A percentile compares a stretch with the other conserved stretches of the same genome.
Evolutionary conservation across 2,888 invertebrate genomes (phyloP).

Genomic region (Lasioglossum zephyrum): DNA sequence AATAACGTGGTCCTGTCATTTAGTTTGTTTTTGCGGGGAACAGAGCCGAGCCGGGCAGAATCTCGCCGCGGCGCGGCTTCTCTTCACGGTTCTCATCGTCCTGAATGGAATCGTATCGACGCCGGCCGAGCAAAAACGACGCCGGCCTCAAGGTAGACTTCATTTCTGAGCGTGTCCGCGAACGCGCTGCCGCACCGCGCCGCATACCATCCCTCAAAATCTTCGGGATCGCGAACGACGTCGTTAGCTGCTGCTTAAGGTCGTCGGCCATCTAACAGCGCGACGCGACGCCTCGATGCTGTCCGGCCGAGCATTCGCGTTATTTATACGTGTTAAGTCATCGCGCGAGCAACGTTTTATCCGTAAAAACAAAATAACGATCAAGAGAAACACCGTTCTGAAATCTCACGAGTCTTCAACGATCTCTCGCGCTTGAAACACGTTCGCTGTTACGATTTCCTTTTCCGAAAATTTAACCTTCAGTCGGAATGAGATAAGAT

Average conservation of each 20-base stretch:
- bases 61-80: slow-evolving; percentile 51
- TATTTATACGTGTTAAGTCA: neutral
- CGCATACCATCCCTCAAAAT: slow-evolving; percentile 57
- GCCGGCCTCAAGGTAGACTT: slow-evolving; percentile 67
- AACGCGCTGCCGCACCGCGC: neutral
- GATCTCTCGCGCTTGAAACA: too few relatives aligned
- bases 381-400: neutral
- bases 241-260: neutral
- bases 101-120: slow-evolving; percentile 70
- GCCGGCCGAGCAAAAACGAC: slow-evolving; percentile 59
- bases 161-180: slow-evolving; percentile 57
- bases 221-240: slow-evolving; percentile 17
- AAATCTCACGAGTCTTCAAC: neutral
- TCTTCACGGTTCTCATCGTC: slow-evolving; percentile 64
- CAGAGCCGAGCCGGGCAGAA: slow-evolving; percentile 46
- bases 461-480: neutral
- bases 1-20: slow-evolving; percentile 51
- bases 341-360: neutral
- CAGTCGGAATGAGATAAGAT: too few relatives aligned
- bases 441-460: neutral
- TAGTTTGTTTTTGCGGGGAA: slow-evolving; percentile 50
- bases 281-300: neutral
- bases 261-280: neutral
- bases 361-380: neutral
- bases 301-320: neutral